phyloP scores from a whole-genome alignment of 2,888 invertebrate genomes.

The Dynastes maya region DNA sequence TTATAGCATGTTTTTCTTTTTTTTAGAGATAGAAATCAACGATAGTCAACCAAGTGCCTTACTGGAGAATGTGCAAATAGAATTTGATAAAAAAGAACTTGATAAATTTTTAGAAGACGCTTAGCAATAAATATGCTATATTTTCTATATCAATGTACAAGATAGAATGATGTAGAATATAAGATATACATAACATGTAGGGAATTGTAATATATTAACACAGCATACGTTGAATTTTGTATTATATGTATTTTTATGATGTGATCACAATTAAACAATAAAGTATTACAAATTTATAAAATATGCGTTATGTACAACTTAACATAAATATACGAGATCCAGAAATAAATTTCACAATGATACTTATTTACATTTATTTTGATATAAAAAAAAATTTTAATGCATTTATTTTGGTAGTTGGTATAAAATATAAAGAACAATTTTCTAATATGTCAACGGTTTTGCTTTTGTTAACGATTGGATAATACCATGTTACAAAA shows the following conservation, averaged over 20 bases:
- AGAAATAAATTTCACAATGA: slow-evolving; percentile 47
- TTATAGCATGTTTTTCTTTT: not conserved
- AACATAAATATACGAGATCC: slow-evolving; percentile 57
- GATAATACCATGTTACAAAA: slow-evolving; percentile 19
- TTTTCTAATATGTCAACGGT: slow-evolving; percentile 16
- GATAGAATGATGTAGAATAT: slow-evolving; percentile 3
- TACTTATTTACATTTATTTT: slow-evolving; percentile 25
- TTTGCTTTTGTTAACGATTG: slow-evolving; percentile 10
- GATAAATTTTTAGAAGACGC: slow-evolving; percentile 76
- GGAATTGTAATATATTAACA: slow-evolving; percentile 32
- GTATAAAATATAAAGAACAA: slow-evolving; percentile 38
- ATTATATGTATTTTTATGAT: slow-evolving; percentile 51
- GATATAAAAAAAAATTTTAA: slow-evolving; percentile 21
- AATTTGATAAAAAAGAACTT: slow-evolving; percentile 75
- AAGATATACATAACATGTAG: not conserved
- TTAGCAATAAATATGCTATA: slow-evolving; percentile 47
- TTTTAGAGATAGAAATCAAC: slow-evolving; percentile 54
- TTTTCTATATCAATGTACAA: not conserved
- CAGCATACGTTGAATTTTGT: slow-evolving; percentile 44
- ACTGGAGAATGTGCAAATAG: slow-evolving; percentile 78
- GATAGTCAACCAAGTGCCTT: slow-evolving; percentile 62
- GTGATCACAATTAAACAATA: slow-evolving; percentile 49
- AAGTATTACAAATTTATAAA: slow-evolving; percentile 52
- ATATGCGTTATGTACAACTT: slow-evolving; percentile 54
- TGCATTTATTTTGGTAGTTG: slow-evolving; percentile 17